Evolutionary conservation across 2,888 invertebrate genomes (phyloP).

Genomic region (Acheta domesticus): DNA sequence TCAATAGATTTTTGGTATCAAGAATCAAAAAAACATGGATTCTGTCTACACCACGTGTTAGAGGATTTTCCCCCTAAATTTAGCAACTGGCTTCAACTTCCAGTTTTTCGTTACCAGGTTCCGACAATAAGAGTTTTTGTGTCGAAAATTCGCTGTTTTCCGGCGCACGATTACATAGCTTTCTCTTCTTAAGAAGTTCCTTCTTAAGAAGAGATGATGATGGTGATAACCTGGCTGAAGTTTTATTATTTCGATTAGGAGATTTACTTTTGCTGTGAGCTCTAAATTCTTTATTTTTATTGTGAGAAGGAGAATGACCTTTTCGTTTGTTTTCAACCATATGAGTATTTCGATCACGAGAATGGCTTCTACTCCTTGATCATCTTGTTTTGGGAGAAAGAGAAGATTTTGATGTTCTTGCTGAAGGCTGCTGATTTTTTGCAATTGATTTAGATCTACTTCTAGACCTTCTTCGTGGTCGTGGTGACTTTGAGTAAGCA

Average conservation of each 20-base stretch:
- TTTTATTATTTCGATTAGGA: constrained; percentile 21
- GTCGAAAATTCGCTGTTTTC: no score
- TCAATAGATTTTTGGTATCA: no score
- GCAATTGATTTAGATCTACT: constrained; percentile 31
- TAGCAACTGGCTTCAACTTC: no score
- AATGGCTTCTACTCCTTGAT: constrained; percentile 23
- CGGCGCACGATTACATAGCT: no score
- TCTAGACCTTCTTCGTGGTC: constrained; percentile 38
- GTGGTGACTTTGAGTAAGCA: constrained; percentile 39
- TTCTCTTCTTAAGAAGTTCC: no score
- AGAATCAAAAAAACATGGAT: no score
- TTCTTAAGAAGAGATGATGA: no score
- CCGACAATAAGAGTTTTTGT: no score
- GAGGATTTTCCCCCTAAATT: no score
- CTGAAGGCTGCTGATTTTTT: constrained; percentile 29
- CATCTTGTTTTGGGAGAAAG: constrained; percentile 26
- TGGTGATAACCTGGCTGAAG: constrained; percentile 21
- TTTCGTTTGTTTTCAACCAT: constrained; percentile 5
- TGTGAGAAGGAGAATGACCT: neutral
- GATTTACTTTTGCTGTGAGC: constrained; percentile 27
- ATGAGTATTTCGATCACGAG: constrained; percentile 19
- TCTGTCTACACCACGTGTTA: no score
- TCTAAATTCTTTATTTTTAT: neutral
- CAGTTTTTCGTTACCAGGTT: no score
- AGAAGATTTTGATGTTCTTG: constrained; percentile 25